Evolutionary conservation across 1,140 invertebrate genomes (phyloP), one percentile per base, ranked within the genome.

Genomic region (Pectinophora gossypiella): DNA sequence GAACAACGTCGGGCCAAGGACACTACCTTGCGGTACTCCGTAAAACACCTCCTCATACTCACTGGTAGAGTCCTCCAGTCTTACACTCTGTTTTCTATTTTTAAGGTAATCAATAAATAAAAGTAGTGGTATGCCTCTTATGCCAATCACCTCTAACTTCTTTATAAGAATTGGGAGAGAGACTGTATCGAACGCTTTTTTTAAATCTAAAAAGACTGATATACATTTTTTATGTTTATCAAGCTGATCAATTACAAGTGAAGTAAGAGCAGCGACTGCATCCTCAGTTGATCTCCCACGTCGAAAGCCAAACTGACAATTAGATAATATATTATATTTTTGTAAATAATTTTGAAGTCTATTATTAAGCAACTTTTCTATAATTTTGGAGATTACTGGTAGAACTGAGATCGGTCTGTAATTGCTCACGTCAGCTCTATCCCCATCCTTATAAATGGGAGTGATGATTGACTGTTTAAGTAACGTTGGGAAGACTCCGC

Each of bases 231-330:
- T 51, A n/a, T 48, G 32, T 51, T 16, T 51, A 35, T 68, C 22
- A 49, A 56, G 42, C 19, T 56, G 42, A 7, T 48, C 22, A 15
- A 40, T 32, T 13, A 56, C 42, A 10, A 19, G 19, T 16, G 48
- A 40, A 5, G 32, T 57, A 1, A 78, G 55, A 13, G 42, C 43
- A 0, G 48, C 15, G 10, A 81, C 51, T 0, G 76, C 76, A 36
- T 75, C 61, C n/a, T 68, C 54, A 4, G 77, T 85, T 3, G 64
- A 72, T 35, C 36, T 53, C 3, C 69, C 68, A 48, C 48, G 43
- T 27, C 64, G 43, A 43, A 76, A 84, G 3, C 82, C 77, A 53
- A 52, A 81, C 59, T 82, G 80, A 13, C 7, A 43, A 19, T 20
- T 18, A 6, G 62, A 61, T 22, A 61, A 42, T 5, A 61, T 48